phyloP scores from a whole-genome alignment of 2,888 invertebrate genomes.

The Crossocerus cetratus region DNA sequence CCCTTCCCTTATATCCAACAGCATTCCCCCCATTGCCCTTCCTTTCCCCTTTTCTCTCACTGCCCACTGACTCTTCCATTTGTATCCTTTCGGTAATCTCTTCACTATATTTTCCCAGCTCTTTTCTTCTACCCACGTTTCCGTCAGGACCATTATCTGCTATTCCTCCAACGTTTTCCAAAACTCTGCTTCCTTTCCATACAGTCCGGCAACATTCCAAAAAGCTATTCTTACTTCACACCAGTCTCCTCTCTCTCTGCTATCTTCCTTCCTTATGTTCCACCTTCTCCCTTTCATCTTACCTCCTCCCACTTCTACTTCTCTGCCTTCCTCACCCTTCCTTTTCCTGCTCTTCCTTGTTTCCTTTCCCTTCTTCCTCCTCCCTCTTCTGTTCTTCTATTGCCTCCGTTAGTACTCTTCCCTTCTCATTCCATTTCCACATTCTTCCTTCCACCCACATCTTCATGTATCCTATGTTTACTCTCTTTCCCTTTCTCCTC shows the following conservation, averaged over 20 bases:
- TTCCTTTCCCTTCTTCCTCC: neutral
- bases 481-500: neutral
- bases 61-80: neutral
- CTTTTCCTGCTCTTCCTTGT: too few species aligned
- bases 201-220: too few species aligned
- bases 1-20: too few species aligned
- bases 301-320: too few species aligned
- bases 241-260: too few species aligned
- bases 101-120: neutral
- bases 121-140: conserved; percentile 2
- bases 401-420: neutral
- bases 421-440: neutral
- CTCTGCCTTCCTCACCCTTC: too few species aligned
- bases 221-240: too few species aligned
- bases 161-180: neutral
- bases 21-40: too few species aligned
- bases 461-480: neutral
- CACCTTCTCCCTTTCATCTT: too few species aligned
- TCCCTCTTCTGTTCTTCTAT: too few species aligned
- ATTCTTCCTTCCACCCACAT: neutral
- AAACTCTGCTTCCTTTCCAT: neutral
- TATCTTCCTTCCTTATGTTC: too few species aligned
- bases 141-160: neutral
- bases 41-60: neutral
- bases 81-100: neutral